Conservation (phyloP, 2,797 vertebrate genomes). For the Paedocypris micromegethes region DNA sequence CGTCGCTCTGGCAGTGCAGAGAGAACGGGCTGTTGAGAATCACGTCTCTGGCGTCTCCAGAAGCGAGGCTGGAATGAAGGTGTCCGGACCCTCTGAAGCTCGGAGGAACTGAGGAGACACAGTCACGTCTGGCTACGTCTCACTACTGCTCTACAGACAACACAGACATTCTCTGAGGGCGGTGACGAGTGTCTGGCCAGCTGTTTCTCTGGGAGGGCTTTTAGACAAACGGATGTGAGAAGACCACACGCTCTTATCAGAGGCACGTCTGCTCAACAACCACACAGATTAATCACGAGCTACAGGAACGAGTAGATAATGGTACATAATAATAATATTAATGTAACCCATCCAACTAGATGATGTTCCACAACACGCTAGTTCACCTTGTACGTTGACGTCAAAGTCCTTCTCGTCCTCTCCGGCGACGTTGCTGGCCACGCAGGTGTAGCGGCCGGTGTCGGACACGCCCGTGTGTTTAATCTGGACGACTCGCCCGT, state of each 20-base stretch:
- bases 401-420: conserved; percentile 98
- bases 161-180: too few relatives aligned
- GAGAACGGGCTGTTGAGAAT: conserved; percentile 88
- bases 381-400: conserved; percentile 98
- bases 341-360: too few relatives aligned
- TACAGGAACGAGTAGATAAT: too few relatives aligned
- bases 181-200: too few relatives aligned
- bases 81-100: conserved; percentile 78
- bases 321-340: too few relatives aligned
- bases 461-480: conserved; percentile 85
- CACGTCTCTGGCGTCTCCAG: conserved; percentile 73
- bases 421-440: conserved; percentile 90
- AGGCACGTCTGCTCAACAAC: too few relatives aligned
- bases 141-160: too few relatives aligned
- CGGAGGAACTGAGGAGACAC: conserved; percentile 78
- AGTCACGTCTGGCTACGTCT: not conserved
- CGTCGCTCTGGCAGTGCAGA: conserved; percentile 91
- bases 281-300: too few relatives aligned
- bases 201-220: too few relatives aligned
- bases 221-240: too few relatives aligned
- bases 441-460: conserved; percentile 89
- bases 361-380: conserved; percentile 44
- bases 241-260: too few relatives aligned
- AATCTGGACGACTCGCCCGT: conserved; percentile 80
- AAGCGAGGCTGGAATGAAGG: conserved; percentile 55